phyloP scores from a whole-genome alignment of 2,797 vertebrate genomes.

The Paratrypauchen microcephalus region DNA sequence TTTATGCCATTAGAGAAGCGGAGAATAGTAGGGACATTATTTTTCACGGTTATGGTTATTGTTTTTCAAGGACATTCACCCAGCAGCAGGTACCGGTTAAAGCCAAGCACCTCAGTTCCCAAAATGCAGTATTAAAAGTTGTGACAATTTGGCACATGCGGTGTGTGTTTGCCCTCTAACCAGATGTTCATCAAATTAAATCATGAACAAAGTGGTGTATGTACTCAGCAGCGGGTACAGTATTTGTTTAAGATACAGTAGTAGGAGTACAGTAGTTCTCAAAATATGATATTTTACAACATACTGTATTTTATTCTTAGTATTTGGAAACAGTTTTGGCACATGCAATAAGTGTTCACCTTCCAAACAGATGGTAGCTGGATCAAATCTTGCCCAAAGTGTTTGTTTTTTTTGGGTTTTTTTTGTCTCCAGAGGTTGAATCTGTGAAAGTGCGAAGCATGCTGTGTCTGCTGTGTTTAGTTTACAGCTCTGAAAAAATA shows the following conservation, averaged over 20 bases:
- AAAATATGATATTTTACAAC: too few species aligned
- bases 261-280: too few species aligned
- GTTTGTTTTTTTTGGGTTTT: too few species aligned
- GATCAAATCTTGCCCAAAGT: background rate
- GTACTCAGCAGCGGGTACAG: too few species aligned
- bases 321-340: background rate
- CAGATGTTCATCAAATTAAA: background rate
- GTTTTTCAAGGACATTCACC: background rate
- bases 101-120: too few species aligned
- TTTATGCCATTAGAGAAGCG: slow-evolving; percentile 11
- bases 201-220: too few species aligned
- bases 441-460: background rate
- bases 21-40: slow-evolving; percentile 8
- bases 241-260: too few species aligned
- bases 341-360: background rate
- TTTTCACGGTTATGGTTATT: slow-evolving; percentile 9
- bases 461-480: too few species aligned
- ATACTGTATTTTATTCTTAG: too few species aligned
- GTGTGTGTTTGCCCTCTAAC: background rate
- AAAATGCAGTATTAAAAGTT: background rate
- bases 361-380: background rate
- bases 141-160: background rate
- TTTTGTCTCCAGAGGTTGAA: too few species aligned
- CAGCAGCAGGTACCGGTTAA: too few species aligned
- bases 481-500: too few species aligned